These are phyloP conservation scores for Hippocampus mohnikei DNA, from an alignment of 2,113 vertebrate species.

Conservation along the genomic window DNA sequence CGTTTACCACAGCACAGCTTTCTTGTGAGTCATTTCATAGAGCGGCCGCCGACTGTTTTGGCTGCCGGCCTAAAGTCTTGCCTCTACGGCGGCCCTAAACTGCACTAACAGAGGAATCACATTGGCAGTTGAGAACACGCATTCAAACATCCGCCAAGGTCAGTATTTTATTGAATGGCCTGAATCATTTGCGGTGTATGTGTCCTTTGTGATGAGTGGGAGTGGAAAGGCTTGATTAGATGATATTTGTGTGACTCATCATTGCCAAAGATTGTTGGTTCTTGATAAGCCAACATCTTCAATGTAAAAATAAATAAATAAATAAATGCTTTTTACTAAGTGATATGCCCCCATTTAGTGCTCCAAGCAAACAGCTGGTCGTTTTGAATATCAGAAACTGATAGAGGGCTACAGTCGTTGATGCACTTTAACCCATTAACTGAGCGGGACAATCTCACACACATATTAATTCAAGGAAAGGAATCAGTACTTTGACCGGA, in stretches of 20 bases:
- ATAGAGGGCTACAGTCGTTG: too few species aligned
- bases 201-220: constrained; percentile 1
- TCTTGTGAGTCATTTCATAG: constrained; percentile 52
- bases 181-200: neutral
- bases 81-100: constrained; percentile 41
- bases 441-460: too few species aligned
- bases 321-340: too few species aligned
- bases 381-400: too few species aligned
- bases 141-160: constrained; percentile 1
- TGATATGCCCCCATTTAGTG: too few species aligned
- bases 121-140: constrained; percentile 9
- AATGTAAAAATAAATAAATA: neutral
- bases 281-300: neutral
- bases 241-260: constrained; percentile 25
- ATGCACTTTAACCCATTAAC: too few species aligned
- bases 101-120: constrained; percentile 33
- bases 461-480: too few species aligned
- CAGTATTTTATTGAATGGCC: constrained; percentile 10
- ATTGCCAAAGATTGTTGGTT: neutral
- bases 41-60: constrained; percentile 43
- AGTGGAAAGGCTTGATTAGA: constrained; percentile 15
- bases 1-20: constrained; percentile 51
- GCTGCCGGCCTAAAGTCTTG: constrained; percentile 40
- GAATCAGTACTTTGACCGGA: too few species aligned
- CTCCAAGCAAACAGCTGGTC: too few species aligned